These are phyloP conservation scores for Encarsia formosa DNA, from an alignment of 2,888 invertebrate species.

Conservation along the genomic window DNA sequence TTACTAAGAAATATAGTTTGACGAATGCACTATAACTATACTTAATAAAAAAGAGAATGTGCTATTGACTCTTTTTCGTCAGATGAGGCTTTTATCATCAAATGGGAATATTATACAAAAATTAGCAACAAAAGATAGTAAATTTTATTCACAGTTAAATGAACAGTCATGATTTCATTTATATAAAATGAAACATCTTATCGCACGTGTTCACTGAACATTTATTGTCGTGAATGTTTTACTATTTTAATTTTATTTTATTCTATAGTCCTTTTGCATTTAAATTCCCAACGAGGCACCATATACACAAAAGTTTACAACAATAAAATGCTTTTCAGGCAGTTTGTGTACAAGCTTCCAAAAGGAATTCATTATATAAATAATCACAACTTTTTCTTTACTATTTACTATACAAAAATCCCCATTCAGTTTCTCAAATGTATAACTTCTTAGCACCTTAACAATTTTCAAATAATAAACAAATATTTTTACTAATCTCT, in stretches of 20 bases:
- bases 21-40: slow-evolving; percentile 14
- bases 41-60: slow-evolving; percentile 21
- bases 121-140: slow-evolving; percentile 17
- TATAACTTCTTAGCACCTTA: slow-evolving; percentile 21
- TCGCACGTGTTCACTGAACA: background rate
- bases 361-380: slow-evolving; percentile 40
- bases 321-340: slow-evolving; percentile 37
- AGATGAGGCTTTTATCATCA: slow-evolving; percentile 2
- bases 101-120: slow-evolving; percentile 17
- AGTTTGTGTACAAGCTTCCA: slow-evolving; percentile 36
- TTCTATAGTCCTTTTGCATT: slow-evolving; percentile 18
- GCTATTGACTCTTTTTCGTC: slow-evolving; percentile 13
- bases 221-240: slow-evolving; percentile 6
- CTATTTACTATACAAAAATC: slow-evolving; percentile 31
- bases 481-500: slow-evolving; percentile 19
- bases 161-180: slow-evolving; percentile 1
- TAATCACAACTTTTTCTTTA: slow-evolving; percentile 40
- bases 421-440: slow-evolving; percentile 13
- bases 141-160: slow-evolving; percentile 5
- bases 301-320: slow-evolving; percentile 24
- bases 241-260: slow-evolving; percentile 14
- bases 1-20: slow-evolving; percentile 19
- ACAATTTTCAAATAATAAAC: slow-evolving; percentile 21
- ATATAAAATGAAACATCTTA: slow-evolving; percentile 1
- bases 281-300: slow-evolving; percentile 23